Evolutionary conservation across 2,797 vertebrate genomes (phyloP), one percentile per base, ranked within the genome.

Genomic region (Ispidina picta): DNA sequence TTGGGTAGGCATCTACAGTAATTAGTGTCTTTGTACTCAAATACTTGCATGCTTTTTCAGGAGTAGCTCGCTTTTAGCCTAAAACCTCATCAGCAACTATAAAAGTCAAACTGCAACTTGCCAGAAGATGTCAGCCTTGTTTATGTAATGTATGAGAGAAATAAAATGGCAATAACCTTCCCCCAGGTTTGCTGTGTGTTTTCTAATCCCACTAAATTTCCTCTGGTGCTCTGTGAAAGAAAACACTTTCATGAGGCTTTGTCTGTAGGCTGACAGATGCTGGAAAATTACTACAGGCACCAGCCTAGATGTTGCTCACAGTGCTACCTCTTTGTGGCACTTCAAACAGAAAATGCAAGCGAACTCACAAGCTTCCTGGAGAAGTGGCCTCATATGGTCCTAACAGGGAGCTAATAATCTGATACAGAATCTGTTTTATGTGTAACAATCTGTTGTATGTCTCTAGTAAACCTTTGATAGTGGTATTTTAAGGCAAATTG

Each of bases 61-160:
- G 14, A 56, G 23, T 4, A 16, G 46, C 26, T 25, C 73, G 20
- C 8, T 41, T 49, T 52, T n/a, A 71, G 22, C 51, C 23, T 21
- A 10, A 58, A 31, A 76, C 5, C 12, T 20, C 17, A 60, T 28
- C n/a, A 17, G 82, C 43, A 21, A 5, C 9, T 13, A 18, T 6
- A 26, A 17, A 70, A 69, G 4, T 56, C 39, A 20, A 84, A 51
- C 87, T 80, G n/a, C 33, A 9, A 10, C 14, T 62, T 55, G 80
- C 97, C 97, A 97, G 96, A 89, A 97, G 97, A 92, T 98, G 97
- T 96, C 97, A 95, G 96, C 94, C 70, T 97, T 96, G 96, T 86
- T 93, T 87, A 29, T 9, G 70, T 63, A 95, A 96, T 92, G 44
- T 12, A 0, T 43, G 35, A 59, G 31, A 37, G 63, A 81, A 72